These are phyloP conservation scores for Leucosticte australis DNA, from an alignment of 2,113 vertebrate species.

Conservation along the genomic window DNA sequence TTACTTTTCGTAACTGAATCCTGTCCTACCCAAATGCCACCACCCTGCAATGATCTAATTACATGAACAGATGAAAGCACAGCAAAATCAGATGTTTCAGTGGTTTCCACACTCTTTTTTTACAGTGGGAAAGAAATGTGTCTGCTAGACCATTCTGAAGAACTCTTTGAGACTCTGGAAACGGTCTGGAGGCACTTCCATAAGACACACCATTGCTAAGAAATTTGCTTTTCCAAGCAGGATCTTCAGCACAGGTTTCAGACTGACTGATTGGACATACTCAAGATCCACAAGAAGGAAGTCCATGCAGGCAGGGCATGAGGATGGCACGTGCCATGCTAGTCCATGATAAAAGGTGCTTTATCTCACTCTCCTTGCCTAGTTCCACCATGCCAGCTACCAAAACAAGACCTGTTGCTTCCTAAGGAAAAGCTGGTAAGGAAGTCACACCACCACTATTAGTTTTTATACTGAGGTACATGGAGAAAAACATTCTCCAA, in stretches of 20 bases:
- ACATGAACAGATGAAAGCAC: neutral
- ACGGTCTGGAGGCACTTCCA: neutral
- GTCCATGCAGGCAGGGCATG: neutral
- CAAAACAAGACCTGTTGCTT: neutral
- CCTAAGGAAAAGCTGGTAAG: neutral
- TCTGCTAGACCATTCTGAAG: neutral
- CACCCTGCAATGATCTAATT: neutral
- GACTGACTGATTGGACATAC: neutral
- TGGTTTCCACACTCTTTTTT: neutral
- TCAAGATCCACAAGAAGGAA: neutral
- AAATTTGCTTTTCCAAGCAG: neutral
- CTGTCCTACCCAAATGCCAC: neutral
- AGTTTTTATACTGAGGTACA: neutral
- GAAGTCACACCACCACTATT: neutral
- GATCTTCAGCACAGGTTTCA: neutral
- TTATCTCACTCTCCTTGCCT: neutral
- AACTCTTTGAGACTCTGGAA: neutral
- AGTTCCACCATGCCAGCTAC: neutral
- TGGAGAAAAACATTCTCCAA: neutral
- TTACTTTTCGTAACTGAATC: neutral
- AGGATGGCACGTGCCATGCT: neutral
- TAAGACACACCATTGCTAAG: neutral
- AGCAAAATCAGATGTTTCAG: neutral
- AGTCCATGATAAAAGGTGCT: neutral
- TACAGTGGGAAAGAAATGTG: neutral